Base-by-base conservation (phyloP, 1,140 invertebrate genomes). In the Drosophila nasuta region DNA sequence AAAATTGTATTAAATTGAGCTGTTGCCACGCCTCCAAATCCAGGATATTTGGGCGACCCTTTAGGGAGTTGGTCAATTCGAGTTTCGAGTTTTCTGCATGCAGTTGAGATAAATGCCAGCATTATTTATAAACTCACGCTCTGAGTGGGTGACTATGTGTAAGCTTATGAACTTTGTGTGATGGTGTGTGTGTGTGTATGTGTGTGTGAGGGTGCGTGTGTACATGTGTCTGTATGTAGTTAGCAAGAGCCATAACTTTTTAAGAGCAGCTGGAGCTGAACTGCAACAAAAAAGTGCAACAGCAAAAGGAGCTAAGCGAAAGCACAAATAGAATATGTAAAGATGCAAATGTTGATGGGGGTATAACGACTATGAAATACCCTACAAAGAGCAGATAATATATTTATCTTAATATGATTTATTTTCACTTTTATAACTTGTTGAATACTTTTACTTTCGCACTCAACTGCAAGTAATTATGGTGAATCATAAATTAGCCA, bases 51-150 rank as follows among this genome's bases (percentile, higher is more conserved):
- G 11, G 1, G 11, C 2, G 20, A 15, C 30, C 30, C n/a, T 33
- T 51, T n/a, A 20, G 62, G 51, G 64, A 75, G 75, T 59, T 73
- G 67, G 60, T 48, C 46, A 58, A 56, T 63, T 80, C 60, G 45
- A 52, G 49, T 65, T 49, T 67, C n/a, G 15, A 33, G 13, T 45
- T 64, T 25, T 52, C 11, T 64, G 15, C 10, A 41, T 71, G 57
- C 60, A 63, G 48, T 59, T 58, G 62, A 57, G 54, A 71, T 56
- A 80, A 81, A 70, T 69, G 48, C 60, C 30, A 62, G 77, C 58
- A 77, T 71, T 77, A 83, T 85, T 85, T 81, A 86, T 86, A 85
- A 86, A 68, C 74, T 77, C 41, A 17, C 48, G 67, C 5, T 20
- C 11, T 45, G 46, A 52, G 69, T 62, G 33, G 46, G 30, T 63